Evolutionary conservation across 2,888 invertebrate species (phyloP).

Genomic region (Tetragonula carbonaria): DNA sequence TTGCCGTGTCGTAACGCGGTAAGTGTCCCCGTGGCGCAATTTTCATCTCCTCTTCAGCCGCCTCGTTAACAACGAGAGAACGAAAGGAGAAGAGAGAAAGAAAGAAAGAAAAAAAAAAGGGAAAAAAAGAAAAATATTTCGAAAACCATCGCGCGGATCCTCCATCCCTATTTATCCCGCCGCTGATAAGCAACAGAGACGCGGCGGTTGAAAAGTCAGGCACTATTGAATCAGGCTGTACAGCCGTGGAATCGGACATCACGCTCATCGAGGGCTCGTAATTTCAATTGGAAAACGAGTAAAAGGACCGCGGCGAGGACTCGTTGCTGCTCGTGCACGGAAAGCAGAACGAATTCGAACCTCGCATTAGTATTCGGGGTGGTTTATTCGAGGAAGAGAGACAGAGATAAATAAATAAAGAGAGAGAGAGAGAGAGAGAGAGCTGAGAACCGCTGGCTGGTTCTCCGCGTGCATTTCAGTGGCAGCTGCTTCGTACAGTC

Average conservation of each 20-base stretch:
- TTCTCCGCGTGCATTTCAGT: conserved; percentile 37
- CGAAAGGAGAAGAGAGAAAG: no score
- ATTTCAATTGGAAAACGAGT: conserved; percentile 31
- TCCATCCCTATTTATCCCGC: neutral
- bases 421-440: neutral
- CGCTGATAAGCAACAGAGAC: neutral
- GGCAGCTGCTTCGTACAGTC: conserved; percentile 54
- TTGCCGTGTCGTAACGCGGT: no score
- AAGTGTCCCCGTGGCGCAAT: no score
- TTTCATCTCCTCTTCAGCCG: no score
- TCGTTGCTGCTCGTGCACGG: conserved; percentile 21
- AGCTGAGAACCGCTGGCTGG: conserved; percentile 36
- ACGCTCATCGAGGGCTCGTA: conserved; percentile 15
- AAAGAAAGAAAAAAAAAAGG: no score
- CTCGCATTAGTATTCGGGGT: conserved; percentile 19
- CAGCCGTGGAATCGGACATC: conserved; percentile 19
- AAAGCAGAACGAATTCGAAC: conserved; percentile 18
- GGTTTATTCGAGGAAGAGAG: neutral
- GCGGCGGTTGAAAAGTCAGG: neutral
- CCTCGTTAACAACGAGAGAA: no score
- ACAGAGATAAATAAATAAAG: no score
- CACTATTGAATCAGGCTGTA: neutral
- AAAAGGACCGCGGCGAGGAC: conserved; percentile 17
- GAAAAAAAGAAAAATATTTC: neutral
- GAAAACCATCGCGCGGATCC: neutral